Evolutionary conservation across 1,140 invertebrate species (phyloP), one percentile per base, ranked within the genome.

Genomic region (Bombus superbus): DNA sequence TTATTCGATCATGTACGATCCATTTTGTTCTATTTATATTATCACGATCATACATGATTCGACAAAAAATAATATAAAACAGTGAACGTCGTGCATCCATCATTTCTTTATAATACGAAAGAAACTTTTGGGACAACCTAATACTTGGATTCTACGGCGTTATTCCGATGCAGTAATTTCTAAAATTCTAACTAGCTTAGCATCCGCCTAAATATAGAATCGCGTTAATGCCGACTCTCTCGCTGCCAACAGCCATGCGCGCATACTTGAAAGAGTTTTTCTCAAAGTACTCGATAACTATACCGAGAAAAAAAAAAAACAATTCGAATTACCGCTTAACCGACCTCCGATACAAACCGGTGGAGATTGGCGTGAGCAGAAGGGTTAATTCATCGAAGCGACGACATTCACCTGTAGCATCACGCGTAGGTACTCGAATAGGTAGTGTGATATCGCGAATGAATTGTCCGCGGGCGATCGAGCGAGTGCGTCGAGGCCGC

Each of bases 371-470:
- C 42, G 40, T 13, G 25, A 71, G 35, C 18, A 10, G 15, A 28
- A 1, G 69, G 47, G 35, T 62, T 73, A 73, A 81, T 81, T 81
- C 79, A 28, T 11, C 25, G 25, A 25, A 10, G 66, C 15, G 13
- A 18, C 40, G 68, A 40, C 10, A 64, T 81, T 81, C 79, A 81
- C 79, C 79, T 72, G 79, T 81, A 59, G 79, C 68, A 42, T 22
- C 64, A 8, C 35, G 28, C 22, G 25, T 71, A 71, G 35, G 10
- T 25, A 28, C 22, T 32, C 64, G 64, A 18, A 35, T 35, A 66
- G 64, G n/a, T 66, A 66, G 64, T 32, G 22, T n/a, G 35, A 32
- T 47, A 81, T 44, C 80, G 38, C 57, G 71, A 28, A 25, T 59
- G 57, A 66, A 75, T 83, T 28, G 38, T 44, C 81, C 81, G 57